Evolutionary conservation across 2,113 vertebrate species (phyloP), one percentile per base, ranked within the genome.

Genomic region (Atrichornis clamosus): DNA sequence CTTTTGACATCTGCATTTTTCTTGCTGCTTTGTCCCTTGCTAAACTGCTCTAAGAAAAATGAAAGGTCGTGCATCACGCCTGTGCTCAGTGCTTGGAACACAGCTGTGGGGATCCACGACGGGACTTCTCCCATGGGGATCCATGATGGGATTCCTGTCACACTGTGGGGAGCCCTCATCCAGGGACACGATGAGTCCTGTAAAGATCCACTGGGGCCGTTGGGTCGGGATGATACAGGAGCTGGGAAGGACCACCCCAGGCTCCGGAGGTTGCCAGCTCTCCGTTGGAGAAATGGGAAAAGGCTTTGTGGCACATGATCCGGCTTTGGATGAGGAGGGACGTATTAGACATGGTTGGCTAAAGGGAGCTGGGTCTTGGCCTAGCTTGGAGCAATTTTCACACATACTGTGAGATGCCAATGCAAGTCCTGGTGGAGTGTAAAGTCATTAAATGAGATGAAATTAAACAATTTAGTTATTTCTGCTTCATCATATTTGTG

Each of bases 401-500:
- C 85, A 91, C 89, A 65, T 87, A 47, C 32, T 87, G 84, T 37
- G 94, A 97, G 84, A 87, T 88, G 95, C 94, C 94, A 96, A 5
- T 80, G 81, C 53, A 95, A 87, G 85, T 90, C 96, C 58, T 75
- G 83, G 84, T 82, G 90, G 90, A 96, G 85, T 87, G 65, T 88
- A 81, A 92, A 91, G 92, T 95, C 95, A 97, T 94, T 94, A 92
- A 81, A 85, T 78, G 93, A 91, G 49, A 93, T 70, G 64, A 96
- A 96, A 97, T 96, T 83, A 92, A 78, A 92, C 87, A 96, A 95
- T 96, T 96, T 84, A 65, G 86, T 95, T 95, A 96, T 94, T 94
- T 93, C 94, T 96, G 77, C 96, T 96, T 96, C 96, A 96, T 96
- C 97, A 96, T 97, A 97, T 96, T 98, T 98, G 92, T 95, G 95